Conservation (phyloP, 2,113 vertebrate genomes). For the Archocentrus centrarchus region DNA sequence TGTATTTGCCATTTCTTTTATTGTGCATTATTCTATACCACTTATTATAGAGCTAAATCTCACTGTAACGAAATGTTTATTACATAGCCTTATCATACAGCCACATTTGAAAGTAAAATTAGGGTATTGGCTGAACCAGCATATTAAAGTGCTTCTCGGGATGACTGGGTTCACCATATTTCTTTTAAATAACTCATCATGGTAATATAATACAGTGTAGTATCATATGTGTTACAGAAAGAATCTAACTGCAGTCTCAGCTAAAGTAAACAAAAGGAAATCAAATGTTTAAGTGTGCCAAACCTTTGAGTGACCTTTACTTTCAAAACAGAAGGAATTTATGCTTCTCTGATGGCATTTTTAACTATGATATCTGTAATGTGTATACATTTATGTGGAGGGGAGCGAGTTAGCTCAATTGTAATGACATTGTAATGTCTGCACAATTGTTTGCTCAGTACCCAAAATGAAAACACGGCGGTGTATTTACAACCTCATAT, state of each 20-base stretch:
- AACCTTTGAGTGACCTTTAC: constrained; percentile 5
- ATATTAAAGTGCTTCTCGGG: constrained; percentile 31
- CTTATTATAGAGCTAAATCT: constrained; percentile 28
- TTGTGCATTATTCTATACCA: background rate
- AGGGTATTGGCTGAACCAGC: constrained; percentile 21
- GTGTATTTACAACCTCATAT: constrained; percentile 69
- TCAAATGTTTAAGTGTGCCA: background rate
- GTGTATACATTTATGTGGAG: background rate
- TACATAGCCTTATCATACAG: constrained; percentile 20
- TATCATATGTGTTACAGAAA: constrained; percentile 21
- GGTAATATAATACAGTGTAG: background rate
- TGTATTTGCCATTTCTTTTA: constrained; percentile 11
- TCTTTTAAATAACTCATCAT: constrained; percentile 53
- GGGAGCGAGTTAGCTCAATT: background rate
- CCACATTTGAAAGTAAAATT: constrained; percentile 17
- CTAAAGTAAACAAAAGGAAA: constrained; percentile 27
- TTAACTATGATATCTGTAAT: constrained; percentile 4
- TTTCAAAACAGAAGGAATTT: background rate
- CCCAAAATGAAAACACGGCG: constrained; percentile 58
- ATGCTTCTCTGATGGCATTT: constrained; percentile 3
- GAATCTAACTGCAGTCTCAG: constrained; percentile 27
- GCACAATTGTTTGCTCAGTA: constrained; percentile 43
- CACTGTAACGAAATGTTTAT: constrained; percentile 16
- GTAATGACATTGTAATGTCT: constrained; percentile 38
- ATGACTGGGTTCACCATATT: constrained; percentile 51